These are phyloP conservation scores for Zingel zingel DNA, from an alignment of 2,113 vertebrate species.

Conservation along the genomic window DNA sequence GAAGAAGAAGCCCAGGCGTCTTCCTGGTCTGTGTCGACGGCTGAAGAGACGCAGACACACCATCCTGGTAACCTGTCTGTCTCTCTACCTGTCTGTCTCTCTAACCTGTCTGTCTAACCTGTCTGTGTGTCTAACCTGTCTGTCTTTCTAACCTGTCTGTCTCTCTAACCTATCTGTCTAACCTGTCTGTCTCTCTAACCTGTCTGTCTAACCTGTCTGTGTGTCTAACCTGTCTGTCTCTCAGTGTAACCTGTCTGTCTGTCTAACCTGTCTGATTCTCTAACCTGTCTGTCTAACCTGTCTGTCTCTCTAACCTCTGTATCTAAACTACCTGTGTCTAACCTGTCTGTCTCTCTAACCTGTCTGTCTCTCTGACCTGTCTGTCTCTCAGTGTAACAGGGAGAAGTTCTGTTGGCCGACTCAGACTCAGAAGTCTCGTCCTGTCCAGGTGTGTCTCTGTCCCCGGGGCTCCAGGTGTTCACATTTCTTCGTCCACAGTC, in stretches of 20 bases:
- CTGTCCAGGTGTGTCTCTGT: slow-evolving; percentile 72
- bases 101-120: slow-evolving; percentile 8
- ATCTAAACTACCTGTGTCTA: neutral
- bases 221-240: no score
- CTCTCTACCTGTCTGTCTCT: neutral
- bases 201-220: no score
- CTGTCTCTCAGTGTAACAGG: slow-evolving; percentile 65
- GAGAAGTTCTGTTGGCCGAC: slow-evolving; percentile 65
- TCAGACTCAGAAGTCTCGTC: neutral
- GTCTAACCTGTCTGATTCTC: no score
- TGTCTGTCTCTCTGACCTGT: slow-evolving; percentile 13
- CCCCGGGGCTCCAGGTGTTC: slow-evolving; percentile 61
- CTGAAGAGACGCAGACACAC: slow-evolving; percentile 72
- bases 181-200: neutral
- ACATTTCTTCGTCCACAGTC: slow-evolving; percentile 65
- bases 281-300: neutral
- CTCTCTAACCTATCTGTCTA: no score
- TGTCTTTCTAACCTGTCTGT: neutral
- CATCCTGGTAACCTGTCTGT: slow-evolving; percentile 60
- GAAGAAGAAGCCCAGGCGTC: slow-evolving; percentile 26
- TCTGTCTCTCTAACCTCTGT: slow-evolving; percentile 8
- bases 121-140: neutral
- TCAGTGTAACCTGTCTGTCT: no score
- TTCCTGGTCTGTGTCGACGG: slow-evolving; percentile 73
- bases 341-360: neutral